A percentile compares a stretch with the other conserved stretches of the same genome.
phyloP scores from a whole-genome alignment of 2,797 vertebrate genomes.

The Anguilla megastoma region DNA sequence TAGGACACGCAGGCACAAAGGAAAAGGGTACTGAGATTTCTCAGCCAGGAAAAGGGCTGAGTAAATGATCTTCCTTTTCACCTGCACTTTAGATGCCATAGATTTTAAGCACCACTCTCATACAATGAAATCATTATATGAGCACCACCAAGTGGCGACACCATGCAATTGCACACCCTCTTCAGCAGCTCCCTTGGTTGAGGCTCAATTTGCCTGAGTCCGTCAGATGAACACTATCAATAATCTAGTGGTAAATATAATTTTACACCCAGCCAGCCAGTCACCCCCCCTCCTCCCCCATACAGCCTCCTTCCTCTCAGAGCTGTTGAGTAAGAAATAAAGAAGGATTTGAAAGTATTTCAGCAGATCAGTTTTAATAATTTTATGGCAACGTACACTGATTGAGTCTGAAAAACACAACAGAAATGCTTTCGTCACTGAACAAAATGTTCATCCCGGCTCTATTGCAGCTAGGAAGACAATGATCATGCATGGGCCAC shows the following conservation, averaged over 20 bases:
- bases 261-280: background rate
- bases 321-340: background rate
- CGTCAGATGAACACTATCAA: background rate
- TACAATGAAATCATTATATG: background rate
- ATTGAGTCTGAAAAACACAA: background rate
- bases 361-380: background rate
- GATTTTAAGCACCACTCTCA: background rate
- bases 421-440: background rate
- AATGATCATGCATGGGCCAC: conserved; percentile 5
- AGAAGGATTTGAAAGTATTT: background rate
- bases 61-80: background rate
- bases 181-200: background rate
- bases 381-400: conserved; percentile 24
- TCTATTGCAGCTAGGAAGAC: background rate
- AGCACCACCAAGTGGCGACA: background rate
- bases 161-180: background rate
- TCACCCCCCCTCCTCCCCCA: no score
- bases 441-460: background rate
- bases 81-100: background rate
- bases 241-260: background rate
- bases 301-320: background rate
- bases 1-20: background rate
- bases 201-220: background rate
- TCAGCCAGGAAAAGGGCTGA: background rate
- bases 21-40: background rate